Percentiles rank a stretch among this genome's conserved stretches.
Evolutionary conservation across 2,797 vertebrate species (phyloP).

Genomic region (Epinephelus awoara): DNA sequence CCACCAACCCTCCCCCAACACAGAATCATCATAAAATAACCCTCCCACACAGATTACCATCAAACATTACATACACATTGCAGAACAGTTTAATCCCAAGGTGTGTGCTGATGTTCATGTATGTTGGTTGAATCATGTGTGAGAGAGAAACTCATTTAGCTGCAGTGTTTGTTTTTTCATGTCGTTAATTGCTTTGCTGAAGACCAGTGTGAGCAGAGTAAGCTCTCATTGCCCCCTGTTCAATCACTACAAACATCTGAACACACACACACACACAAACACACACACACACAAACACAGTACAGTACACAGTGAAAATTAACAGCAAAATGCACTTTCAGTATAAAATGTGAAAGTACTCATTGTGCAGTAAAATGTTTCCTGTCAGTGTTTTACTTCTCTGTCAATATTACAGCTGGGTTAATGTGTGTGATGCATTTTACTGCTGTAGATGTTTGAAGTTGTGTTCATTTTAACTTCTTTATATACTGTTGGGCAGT

Average conservation of each 20-base stretch:
- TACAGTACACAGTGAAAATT: too few relatives aligned
- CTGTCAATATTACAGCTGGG: background rate
- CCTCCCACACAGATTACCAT: slow-evolving; percentile 53
- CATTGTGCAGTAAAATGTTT: background rate
- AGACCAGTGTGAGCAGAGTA: background rate
- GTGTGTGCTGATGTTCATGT: slow-evolving; percentile 8
- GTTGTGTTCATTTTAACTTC: too few relatives aligned
- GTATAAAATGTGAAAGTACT: background rate
- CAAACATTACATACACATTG: slow-evolving; percentile 29
- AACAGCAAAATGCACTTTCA: background rate
- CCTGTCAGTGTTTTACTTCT: background rate
- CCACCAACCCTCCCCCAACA: slow-evolving; percentile 9
- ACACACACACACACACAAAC: too few relatives aligned
- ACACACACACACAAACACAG: too few relatives aligned
- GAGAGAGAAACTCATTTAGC: background rate
- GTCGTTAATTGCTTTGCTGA: background rate
- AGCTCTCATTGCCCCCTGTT: background rate
- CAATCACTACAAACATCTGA: background rate
- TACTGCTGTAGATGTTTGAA: too few relatives aligned
- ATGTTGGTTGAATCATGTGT: background rate
- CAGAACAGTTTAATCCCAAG: slow-evolving; percentile 35
- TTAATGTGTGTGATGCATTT: background rate
- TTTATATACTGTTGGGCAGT: background rate
- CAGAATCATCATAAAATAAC: slow-evolving; percentile 36
- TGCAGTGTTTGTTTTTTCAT: background rate